Percentiles rank a stretch among this genome's conserved stretches.
Evolutionary conservation across 2,797 vertebrate species (phyloP).

Genomic region (Muraenolepis orangiensis): DNA sequence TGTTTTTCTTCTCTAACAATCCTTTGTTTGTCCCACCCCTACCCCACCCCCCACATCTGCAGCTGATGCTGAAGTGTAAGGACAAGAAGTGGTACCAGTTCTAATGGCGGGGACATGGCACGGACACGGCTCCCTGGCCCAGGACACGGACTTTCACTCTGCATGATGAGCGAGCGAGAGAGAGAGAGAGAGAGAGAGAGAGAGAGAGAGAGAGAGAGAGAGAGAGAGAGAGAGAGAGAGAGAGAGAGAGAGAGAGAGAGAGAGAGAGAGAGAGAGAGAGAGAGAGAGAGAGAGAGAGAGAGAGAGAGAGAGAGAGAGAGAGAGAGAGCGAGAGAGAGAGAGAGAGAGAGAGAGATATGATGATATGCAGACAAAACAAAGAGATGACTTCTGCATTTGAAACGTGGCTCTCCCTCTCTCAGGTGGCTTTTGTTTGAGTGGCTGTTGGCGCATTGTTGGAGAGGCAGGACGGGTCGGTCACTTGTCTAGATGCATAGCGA

Average conservation of each 20-base stretch:
- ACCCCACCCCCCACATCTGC: slow-evolving; percentile 33
- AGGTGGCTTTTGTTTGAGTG: slow-evolving; percentile 26
- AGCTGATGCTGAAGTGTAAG: slow-evolving; percentile 98
- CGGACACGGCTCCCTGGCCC: slow-evolving; percentile 41
- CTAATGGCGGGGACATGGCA: slow-evolving; percentile 65
- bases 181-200: background rate
- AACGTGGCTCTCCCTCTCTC: slow-evolving; percentile 34
- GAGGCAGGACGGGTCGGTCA: slow-evolving; percentile 28
- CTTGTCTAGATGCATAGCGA: slow-evolving; percentile 44
- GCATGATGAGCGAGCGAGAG: slow-evolving; percentile 14
- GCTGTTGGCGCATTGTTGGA: slow-evolving; percentile 42
- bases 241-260: background rate
- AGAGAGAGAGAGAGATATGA: background rate
- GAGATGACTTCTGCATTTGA: slow-evolving; percentile 48
- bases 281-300: background rate
- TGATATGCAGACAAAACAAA: background rate
- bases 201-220: slow-evolving; percentile 1
- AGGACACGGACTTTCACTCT: slow-evolving; percentile 61
- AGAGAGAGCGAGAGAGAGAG: background rate
- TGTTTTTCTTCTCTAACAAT: background rate
- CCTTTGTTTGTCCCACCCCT: background rate
- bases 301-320: background rate
- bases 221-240: background rate
- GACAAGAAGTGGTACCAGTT: slow-evolving; percentile 99
- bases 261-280: background rate